phyloP scores from a whole-genome alignment of 2,888 invertebrate genomes.

The Stenichneumon culpator region DNA sequence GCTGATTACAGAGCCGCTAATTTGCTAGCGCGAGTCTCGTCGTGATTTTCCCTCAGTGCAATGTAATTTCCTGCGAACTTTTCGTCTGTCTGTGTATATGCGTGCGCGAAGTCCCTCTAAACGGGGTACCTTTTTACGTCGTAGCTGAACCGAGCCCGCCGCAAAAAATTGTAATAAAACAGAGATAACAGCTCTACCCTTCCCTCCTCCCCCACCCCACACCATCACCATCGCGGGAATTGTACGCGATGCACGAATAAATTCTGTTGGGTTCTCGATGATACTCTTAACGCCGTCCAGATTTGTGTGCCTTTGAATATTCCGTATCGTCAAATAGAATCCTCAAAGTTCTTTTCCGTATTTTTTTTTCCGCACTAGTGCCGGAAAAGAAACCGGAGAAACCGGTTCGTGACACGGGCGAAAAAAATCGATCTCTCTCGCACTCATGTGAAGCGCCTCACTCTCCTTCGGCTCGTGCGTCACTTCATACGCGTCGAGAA shows the following conservation, averaged over 20 bases:
- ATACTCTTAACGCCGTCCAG: slow-evolving; percentile 11
- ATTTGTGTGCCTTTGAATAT: background rate
- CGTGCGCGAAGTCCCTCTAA: slow-evolving; percentile 46
- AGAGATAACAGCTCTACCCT: slow-evolving; percentile 4
- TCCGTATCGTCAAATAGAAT: background rate
- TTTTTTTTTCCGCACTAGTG: no score
- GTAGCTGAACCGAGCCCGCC: slow-evolving; percentile 45
- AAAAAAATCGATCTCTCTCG: no score
- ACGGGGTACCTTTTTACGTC: slow-evolving; percentile 58
- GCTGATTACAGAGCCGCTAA: slow-evolving; percentile 67
- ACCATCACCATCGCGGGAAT: background rate
- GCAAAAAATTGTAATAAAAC: slow-evolving; percentile 35
- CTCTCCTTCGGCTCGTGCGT: no score
- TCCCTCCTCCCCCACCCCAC: no score
- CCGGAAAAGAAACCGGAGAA: no score
- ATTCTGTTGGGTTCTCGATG: background rate
- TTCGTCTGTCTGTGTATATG: slow-evolving; percentile 13
- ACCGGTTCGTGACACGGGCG: no score
- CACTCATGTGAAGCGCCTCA: no score
- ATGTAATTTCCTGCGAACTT: slow-evolving; percentile 59
- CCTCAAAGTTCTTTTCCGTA: background rate
- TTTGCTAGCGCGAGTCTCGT: slow-evolving; percentile 64
- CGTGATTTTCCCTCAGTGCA: slow-evolving; percentile 67
- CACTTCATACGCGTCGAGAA: no score
- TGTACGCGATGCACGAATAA: background rate